Evolutionary conservation across 92 coral and sea anemone genomes (phyloP), one percentile per base, ranked within the genome.

Genomic region (Epizoanthus rinbou): DNA sequence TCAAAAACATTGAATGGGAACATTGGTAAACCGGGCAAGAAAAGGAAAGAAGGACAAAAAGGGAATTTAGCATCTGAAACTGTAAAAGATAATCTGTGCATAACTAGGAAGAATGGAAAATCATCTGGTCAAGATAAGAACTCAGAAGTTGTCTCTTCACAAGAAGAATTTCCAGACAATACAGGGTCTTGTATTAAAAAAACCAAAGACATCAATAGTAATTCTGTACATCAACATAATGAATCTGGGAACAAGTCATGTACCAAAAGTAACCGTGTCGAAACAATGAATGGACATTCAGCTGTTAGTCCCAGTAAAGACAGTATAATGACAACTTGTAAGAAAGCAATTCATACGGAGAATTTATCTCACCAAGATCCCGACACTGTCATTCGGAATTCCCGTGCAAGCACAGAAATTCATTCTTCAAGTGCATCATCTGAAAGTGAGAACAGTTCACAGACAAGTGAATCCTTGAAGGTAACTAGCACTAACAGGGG

Each of bases 11-110:
- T 70, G 47, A 18, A n/a, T 59, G 57, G 81, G 81, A 54, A 43
- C 52, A 24, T 6, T 22, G 63, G 28, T 19, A 73, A 57, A 16
- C 67, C 56, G 6, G 76, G 79, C 33, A 82, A 41, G 69, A 89
- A 86, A 68, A 83, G 58, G 75, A 75, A 82, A 50, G n/a, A 52
- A 64, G 8, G 63, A 5, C 73, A 68, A 60, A 64, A 21, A 59
- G 57, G 11, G 57, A 39, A 22, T 13, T 3, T 16, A 4, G 15
- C 21, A 47, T 80, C 31, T 28, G 78, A 62, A 35, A 82, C 81
- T 43, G 64, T 53, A 3, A 73, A 41, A 8, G 59, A 75, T 24
- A 67, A 65, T 35, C 18, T 43, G 3, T 17, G 28, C 24, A n/a
- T 3, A 28, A 19, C 75, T 17, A 41, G 43, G 28, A 56, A 18